Evolutionary conservation across 2,113 vertebrate species (phyloP).

Genomic region (Pandion haliaetus): DNA sequence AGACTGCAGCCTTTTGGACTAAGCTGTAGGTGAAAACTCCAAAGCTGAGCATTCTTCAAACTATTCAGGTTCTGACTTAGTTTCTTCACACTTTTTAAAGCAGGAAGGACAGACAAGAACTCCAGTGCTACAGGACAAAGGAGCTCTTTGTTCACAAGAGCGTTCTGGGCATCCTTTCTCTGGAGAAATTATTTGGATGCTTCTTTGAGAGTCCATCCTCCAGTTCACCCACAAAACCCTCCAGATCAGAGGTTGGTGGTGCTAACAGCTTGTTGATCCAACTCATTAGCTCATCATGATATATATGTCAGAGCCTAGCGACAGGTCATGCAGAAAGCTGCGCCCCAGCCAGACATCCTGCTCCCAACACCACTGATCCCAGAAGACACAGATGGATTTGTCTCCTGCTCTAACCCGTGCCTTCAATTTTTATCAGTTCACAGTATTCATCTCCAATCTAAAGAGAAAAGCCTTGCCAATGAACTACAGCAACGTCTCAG

Average conservation of each 20-base stretch:
- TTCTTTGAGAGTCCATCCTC: not conserved
- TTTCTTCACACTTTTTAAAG: not conserved
- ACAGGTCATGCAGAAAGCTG: not conserved
- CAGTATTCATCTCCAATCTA: not conserved
- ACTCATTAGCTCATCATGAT: not conserved
- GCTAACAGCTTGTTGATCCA: not conserved
- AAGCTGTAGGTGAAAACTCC: not conserved
- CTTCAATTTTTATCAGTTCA: not conserved
- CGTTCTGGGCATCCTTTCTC: not conserved
- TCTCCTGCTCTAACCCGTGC: not conserved
- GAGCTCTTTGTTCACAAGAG: not conserved
- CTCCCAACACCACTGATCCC: not conserved
- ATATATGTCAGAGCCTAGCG: accelerated
- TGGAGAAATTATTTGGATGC: not conserved
- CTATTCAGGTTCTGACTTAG: not conserved
- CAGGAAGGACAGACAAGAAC: not conserved
- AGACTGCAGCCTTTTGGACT: not conserved
- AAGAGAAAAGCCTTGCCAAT: not conserved
- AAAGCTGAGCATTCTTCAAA: not conserved
- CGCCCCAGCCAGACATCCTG: not conserved
- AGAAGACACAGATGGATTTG: not conserved
- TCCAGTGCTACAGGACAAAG: not conserved
- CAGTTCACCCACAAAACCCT: not conserved
- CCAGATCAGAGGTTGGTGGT: not conserved
- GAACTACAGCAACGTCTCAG: not conserved